Conservation (phyloP, 2,797 vertebrate genomes). For the Sebastes taczanowskii region DNA sequence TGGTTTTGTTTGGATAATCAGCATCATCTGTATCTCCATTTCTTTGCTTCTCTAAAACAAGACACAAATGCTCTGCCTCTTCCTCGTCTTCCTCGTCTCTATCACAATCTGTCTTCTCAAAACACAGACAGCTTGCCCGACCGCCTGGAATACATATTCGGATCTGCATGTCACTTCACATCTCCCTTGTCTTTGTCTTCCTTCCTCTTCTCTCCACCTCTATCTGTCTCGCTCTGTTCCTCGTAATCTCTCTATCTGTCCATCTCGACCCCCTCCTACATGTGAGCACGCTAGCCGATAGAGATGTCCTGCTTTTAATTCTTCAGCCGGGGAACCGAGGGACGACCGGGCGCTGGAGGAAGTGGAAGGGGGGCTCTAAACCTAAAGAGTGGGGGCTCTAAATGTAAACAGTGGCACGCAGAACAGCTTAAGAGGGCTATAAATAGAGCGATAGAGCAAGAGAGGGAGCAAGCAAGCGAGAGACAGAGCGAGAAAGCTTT, state of each 20-base stretch:
- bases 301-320: constrained; percentile 67
- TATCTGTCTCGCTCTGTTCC: constrained; percentile 21
- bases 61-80: neutral
- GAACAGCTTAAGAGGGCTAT: constrained; percentile 78
- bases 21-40: neutral
- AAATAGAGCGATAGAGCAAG: constrained; percentile 73
- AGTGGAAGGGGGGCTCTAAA: constrained; percentile 48
- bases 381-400: constrained; percentile 68
- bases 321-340: constrained; percentile 34
- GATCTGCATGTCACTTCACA: constrained; percentile 73
- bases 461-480: constrained; percentile 53
- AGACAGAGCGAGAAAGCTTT: constrained; percentile 72
- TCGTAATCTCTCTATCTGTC: constrained; percentile 56
- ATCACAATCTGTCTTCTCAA: constrained; percentile 44
- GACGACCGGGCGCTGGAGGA: constrained; percentile 3
- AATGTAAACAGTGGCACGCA: constrained; percentile 79
- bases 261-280: constrained; percentile 30
- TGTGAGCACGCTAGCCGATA: constrained; percentile 36
- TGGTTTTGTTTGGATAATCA: neutral
- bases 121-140: constrained; percentile 56
- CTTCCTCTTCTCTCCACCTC: constrained; percentile 31
- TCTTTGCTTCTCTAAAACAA: neutral
- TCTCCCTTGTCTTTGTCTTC: constrained; percentile 55
- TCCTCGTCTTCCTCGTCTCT: constrained; percentile 22
- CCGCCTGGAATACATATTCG: constrained; percentile 58